Conservation (phyloP, 1,140 invertebrate species). For the Bombyx mori region ASM3026992v2 NC_085116.1:757501-758000, state of each 20-base stretch:
- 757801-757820: neutral
- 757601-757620: conserved; percentile 73
- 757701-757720: neutral
- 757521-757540: conserved; percentile 39
- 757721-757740: too few relatives aligned
- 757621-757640: conserved; percentile 81
- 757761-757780: too few relatives aligned
- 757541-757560: conserved; percentile 57
- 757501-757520: conserved; percentile 26
- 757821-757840: neutral
- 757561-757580: conserved; percentile 74
- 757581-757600: conserved; percentile 77
- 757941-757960: conserved; percentile 81
- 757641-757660: conserved; percentile 81
- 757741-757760: too few relatives aligned
- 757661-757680: conserved; percentile 89
- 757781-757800: too few relatives aligned
- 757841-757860: neutral
- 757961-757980: conserved; percentile 77
- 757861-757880: conserved; percentile 19
- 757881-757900: conserved; percentile 81
- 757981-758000: conserved; percentile 79
- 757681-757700: conserved; percentile 80
- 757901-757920: conserved; percentile 88
- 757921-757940: conserved; percentile 86